Evolutionary conservation across 2,113 vertebrate species (phyloP).

Genomic region (Tupaia chinensis): DNA sequence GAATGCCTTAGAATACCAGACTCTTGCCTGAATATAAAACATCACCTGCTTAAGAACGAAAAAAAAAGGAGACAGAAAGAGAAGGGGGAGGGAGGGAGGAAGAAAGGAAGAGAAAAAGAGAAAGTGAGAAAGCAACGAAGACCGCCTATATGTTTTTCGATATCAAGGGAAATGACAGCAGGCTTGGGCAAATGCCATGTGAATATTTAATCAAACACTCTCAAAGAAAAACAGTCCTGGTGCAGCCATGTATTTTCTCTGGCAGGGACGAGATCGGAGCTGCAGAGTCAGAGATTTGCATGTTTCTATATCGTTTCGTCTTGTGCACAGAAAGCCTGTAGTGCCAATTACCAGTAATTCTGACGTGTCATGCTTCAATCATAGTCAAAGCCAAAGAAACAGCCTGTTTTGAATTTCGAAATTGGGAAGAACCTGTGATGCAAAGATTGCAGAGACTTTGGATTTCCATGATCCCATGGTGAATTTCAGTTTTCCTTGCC

Average conservation of each 20-base stretch:
- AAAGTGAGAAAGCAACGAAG: not conserved
- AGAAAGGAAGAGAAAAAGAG: not conserved
- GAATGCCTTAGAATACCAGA: not conserved
- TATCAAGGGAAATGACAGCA: not conserved
- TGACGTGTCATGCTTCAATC: no score
- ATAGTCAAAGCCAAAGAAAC: not conserved
- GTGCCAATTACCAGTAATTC: not conserved
- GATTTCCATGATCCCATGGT: fast-evolving
- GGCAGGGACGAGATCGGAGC: not conserved
- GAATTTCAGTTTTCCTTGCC: not conserved
- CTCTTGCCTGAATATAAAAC: not conserved
- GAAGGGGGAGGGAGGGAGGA: no score
- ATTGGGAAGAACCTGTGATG: not conserved
- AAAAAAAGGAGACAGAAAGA: not conserved
- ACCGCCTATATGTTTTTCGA: not conserved
- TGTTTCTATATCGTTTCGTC: not conserved
- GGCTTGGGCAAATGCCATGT: not conserved
- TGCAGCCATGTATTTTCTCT: not conserved
- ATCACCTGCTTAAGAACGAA: not conserved
- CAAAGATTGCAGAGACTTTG: not conserved
- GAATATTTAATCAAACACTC: not conserved
- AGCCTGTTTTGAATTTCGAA: not conserved
- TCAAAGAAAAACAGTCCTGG: not conserved
- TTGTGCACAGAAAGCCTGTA: not conserved
- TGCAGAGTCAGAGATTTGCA: not conserved